These are phyloP conservation scores for Champsocephalus gunnari DNA, from an alignment of 2,797 vertebrate species.

Conservation along the genomic window DNA sequence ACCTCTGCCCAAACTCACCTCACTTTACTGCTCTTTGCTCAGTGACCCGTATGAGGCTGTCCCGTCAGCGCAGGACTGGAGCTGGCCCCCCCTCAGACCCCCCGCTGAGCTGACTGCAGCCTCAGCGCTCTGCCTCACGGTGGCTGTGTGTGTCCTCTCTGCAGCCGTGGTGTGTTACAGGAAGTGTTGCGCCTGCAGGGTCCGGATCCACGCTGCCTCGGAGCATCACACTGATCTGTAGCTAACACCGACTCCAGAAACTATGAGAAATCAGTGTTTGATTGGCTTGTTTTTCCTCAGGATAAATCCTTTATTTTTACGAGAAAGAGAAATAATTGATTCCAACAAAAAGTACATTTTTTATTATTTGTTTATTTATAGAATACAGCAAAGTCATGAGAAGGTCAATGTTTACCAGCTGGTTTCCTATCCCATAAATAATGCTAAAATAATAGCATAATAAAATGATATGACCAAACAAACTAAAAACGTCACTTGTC, in stretches of 20 bases:
- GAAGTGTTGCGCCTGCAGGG: conserved; percentile 22
- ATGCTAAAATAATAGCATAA: background rate
- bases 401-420: background rate
- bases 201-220: conserved; percentile 38
- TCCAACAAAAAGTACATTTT: background rate
- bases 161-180: conserved; percentile 13
- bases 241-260: background rate
- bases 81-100: conserved; percentile 3
- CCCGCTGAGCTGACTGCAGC: background rate
- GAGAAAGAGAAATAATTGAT: background rate
- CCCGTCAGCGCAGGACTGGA: background rate
- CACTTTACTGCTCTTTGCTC: background rate
- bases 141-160: conserved; percentile 43
- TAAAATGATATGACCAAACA: too few species aligned
- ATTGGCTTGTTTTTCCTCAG: background rate
- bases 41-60: conserved; percentile 23
- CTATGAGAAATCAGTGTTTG: background rate
- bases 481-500: too few species aligned
- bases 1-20: background rate
- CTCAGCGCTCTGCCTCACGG: conserved; percentile 17
- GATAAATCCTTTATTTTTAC: background rate
- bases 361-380: background rate
- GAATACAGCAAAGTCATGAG: background rate
- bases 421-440: background rate
- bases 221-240: conserved; percentile 20